Conservation (phyloP, 2,888 invertebrate species). For the Lissocephala sabroskyi region DNA sequence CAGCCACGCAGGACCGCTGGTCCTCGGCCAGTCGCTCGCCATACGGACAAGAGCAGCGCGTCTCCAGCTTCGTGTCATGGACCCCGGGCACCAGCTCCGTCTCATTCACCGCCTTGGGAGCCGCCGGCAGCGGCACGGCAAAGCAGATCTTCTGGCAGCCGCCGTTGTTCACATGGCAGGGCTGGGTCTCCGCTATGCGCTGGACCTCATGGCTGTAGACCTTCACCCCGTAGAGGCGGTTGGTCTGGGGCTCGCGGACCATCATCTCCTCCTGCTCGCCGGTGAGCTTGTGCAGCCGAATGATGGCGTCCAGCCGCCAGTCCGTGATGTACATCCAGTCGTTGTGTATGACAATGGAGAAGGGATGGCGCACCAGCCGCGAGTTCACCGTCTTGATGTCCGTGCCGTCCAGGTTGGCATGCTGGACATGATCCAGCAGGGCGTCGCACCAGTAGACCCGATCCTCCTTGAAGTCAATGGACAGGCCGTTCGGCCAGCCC, state of each 20-base stretch:
- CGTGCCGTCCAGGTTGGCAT: slow-evolving; percentile 90
- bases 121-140: slow-evolving; percentile 77
- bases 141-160: slow-evolving; percentile 97
- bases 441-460: slow-evolving; percentile 98
- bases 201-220: slow-evolving; percentile 87
- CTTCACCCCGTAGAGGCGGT: slow-evolving; percentile 92
- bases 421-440: slow-evolving; percentile 94
- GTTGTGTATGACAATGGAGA: slow-evolving; percentile 91
- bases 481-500: slow-evolving; percentile 98
- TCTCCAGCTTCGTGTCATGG: slow-evolving; percentile 72
- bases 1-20: slow-evolving; percentile 81
- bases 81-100: slow-evolving; percentile 70
- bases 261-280: slow-evolving; percentile 91
- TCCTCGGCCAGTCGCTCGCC: slow-evolving; percentile 87
- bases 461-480: slow-evolving; percentile 90
- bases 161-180: slow-evolving; percentile 88
- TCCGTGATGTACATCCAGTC: slow-evolving; percentile 98
- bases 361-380: slow-evolving; percentile 88
- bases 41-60: slow-evolving; percentile 92
- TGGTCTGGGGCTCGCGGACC: slow-evolving; percentile 90
- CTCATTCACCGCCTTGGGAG: slow-evolving; percentile 13
- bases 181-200: slow-evolving; percentile 81
- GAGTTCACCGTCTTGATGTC: slow-evolving; percentile 93
- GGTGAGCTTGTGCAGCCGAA: slow-evolving; percentile 89
- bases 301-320: slow-evolving; percentile 96